Evolutionary conservation across 2,113 vertebrate genomes (phyloP).

Genomic region (Spheniscus mendiculus): DNA sequence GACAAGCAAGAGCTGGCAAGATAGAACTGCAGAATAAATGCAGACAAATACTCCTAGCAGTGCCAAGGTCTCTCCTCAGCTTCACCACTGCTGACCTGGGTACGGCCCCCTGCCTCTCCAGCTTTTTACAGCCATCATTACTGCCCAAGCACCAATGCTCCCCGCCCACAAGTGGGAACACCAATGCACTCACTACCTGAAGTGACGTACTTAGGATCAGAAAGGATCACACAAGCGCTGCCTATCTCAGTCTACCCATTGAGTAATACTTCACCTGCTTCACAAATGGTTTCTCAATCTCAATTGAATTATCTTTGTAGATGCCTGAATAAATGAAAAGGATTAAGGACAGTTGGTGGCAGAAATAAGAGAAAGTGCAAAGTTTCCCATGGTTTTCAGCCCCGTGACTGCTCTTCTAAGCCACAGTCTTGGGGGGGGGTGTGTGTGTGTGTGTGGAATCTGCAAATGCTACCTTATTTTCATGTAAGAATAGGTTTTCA

Average conservation of each 20-base stretch:
- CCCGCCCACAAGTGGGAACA: background rate
- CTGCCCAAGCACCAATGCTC: background rate
- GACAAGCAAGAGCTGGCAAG: background rate
- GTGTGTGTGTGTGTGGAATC: too few species aligned
- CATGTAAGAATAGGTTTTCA: background rate
- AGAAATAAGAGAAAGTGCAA: background rate
- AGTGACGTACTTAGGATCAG: background rate
- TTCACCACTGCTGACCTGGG: fast-evolving
- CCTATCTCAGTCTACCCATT: background rate
- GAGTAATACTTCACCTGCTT: background rate
- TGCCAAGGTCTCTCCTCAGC: background rate
- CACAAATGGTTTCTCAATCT: background rate
- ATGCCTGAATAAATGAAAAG: background rate
- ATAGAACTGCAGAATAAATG: background rate
- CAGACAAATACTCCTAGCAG: background rate
- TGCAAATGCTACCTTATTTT: background rate
- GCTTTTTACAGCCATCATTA: background rate
- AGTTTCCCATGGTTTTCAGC: background rate
- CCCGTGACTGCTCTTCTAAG: background rate
- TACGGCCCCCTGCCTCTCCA: background rate
- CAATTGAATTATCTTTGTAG: background rate
- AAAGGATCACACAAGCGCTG: background rate
- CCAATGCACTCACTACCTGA: fast-evolving
- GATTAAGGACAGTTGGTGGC: background rate
- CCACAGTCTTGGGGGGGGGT: background rate